Conservation (phyloP, 1,140 invertebrate species). For the Drosophila serrata region DNA sequence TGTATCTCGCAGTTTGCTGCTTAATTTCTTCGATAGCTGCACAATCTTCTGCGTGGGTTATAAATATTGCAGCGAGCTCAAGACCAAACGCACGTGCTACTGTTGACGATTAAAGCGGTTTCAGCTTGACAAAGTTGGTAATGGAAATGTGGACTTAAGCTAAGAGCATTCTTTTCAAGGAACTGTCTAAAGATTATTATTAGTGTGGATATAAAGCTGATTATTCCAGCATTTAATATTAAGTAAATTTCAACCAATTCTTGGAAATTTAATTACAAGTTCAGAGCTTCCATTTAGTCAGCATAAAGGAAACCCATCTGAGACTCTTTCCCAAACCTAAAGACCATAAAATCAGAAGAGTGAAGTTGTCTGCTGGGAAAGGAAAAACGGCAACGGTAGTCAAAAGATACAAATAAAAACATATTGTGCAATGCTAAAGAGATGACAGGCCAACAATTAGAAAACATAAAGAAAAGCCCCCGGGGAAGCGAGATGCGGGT, state of each 20-base stretch:
- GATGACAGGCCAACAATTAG: slow-evolving; percentile 52
- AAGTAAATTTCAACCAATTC: neutral
- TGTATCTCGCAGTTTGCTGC: slow-evolving; percentile 79
- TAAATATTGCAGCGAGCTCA: slow-evolving; percentile 56
- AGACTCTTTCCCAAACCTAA: neutral
- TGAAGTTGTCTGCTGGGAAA: slow-evolving; percentile 6
- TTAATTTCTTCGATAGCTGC: slow-evolving; percentile 79
- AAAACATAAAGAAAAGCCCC: slow-evolving; percentile 26
- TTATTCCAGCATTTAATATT: neutral
- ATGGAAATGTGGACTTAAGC: slow-evolving; percentile 13
- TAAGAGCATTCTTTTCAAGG: neutral
- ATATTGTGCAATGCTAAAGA: neutral
- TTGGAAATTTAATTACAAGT: neutral
- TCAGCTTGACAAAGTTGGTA: slow-evolving; percentile 20
- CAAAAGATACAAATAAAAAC: slow-evolving; percentile 2
- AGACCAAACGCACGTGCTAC: slow-evolving; percentile 68
- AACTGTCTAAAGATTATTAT: neutral
- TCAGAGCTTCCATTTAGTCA: neutral
- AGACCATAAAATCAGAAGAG: slow-evolving; percentile 26
- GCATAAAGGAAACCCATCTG: slow-evolving; percentile 5
- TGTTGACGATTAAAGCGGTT: slow-evolving; percentile 42
- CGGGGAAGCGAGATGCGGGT: neutral
- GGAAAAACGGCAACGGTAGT: slow-evolving; percentile 3
- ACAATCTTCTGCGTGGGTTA: slow-evolving; percentile 68
- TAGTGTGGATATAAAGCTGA: neutral